A percentile compares a stretch with the other conserved stretches of the same genome.
phyloP scores from a whole-genome alignment of 30 jellyfish, hydroid and myxozoan species.

The Aurelia aurita region DNA sequence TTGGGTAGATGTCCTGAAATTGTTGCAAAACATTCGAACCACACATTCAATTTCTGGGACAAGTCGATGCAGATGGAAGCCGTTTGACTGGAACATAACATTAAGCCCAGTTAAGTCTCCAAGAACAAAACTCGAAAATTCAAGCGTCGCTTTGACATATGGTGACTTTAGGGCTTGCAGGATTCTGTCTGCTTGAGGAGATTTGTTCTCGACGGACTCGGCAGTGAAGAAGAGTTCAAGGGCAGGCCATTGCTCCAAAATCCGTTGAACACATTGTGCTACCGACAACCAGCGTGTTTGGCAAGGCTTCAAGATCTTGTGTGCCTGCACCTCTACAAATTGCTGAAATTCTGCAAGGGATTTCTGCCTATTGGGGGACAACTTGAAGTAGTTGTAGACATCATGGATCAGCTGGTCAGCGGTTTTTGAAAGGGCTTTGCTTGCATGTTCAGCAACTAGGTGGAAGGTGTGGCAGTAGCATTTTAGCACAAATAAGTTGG shows the following conservation, averaged over 20 bases:
- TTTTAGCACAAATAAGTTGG: slow-evolving; percentile 20
- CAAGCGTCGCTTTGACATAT: slow-evolving; percentile 55
- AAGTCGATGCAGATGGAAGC: slow-evolving; percentile 38
- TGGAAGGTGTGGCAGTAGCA: slow-evolving; percentile 56
- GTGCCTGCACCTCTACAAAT: slow-evolving; percentile 22
- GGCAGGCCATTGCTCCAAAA: slow-evolving; percentile 52
- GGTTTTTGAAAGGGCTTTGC: slow-evolving; percentile 24
- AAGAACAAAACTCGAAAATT: slow-evolving; percentile 30
- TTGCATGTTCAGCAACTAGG: slow-evolving; percentile 36
- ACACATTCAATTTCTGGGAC: slow-evolving; percentile 51
- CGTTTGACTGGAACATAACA: slow-evolving; percentile 44
- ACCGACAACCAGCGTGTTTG: slow-evolving; percentile 52
- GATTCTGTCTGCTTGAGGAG: slow-evolving; percentile 66
- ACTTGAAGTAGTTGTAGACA: slow-evolving; percentile 38
- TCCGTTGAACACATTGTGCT: slow-evolving; percentile 28
- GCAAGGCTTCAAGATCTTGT: slow-evolving; percentile 33
- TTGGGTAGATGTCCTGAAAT: slow-evolving; percentile 18
- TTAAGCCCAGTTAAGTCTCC: slow-evolving; percentile 53
- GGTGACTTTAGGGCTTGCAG: slow-evolving; percentile 45
- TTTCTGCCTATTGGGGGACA: slow-evolving; percentile 49
- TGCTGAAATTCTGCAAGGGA: slow-evolving; percentile 33
- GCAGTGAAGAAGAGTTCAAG: slow-evolving; percentile 52
- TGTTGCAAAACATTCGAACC: slow-evolving; percentile 2
- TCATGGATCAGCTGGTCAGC: slow-evolving; percentile 43
- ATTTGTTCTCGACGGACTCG: slow-evolving; percentile 47